Conservation (phyloP, 2,888 invertebrate species). For the Barypeithes pellucidus region DNA sequence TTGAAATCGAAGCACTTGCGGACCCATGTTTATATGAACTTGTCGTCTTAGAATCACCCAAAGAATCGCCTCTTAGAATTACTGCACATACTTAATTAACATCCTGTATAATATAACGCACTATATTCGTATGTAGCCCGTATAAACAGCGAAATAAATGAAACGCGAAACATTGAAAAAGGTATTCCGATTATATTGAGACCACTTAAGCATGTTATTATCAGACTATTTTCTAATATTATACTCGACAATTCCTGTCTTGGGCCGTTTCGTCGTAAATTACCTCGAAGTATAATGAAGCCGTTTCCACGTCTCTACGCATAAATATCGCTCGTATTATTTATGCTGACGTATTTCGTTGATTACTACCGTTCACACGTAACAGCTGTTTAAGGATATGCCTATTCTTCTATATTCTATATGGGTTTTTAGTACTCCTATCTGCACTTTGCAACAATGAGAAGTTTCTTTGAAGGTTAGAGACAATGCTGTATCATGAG, state of each 20-base stretch:
- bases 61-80: no score
- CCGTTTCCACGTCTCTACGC: slow-evolving; percentile 32
- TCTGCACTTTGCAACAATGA: no score
- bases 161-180: slow-evolving; percentile 17
- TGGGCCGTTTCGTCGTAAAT: slow-evolving; percentile 31
- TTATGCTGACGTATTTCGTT: slow-evolving; percentile 34
- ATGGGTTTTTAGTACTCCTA: no score
- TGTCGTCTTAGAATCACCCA: no score
- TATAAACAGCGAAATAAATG: slow-evolving; percentile 10
- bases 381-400: slow-evolving; percentile 1
- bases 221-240: slow-evolving; percentile 42
- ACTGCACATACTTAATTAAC: no score
- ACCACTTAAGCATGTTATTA: slow-evolving; percentile 32
- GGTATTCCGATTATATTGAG: slow-evolving; percentile 35
- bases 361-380: slow-evolving; percentile 36
- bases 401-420: no score
- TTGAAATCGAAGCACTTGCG: no score
- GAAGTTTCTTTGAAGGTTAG: no score
- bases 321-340: slow-evolving; percentile 34
- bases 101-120: not conserved
- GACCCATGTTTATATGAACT: no score
- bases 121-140: not conserved
- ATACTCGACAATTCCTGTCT: slow-evolving; percentile 40
- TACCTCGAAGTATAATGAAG: slow-evolving; percentile 40
- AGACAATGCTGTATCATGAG: no score